Base-by-base conservation (phyloP, 2,888 invertebrate species). In the Troides helena region DNA sequence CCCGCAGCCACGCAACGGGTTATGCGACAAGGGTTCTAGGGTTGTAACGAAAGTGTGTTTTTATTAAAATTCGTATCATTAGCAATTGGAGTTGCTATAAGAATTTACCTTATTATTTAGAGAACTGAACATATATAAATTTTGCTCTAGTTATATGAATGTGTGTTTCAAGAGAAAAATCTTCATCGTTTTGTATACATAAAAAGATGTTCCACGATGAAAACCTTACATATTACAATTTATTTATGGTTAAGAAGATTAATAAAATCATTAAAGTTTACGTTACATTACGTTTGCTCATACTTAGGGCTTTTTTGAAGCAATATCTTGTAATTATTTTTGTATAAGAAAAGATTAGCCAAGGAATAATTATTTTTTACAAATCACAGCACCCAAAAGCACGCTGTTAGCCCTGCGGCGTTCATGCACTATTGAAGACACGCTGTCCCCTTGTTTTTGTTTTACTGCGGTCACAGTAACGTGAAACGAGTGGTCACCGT, bases 401-500 rank as follows among this genome's bases (percentile, higher is more conserved):
- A 25, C n/a, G 69, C 61, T 43, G 61, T 63, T 73, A 86, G 72
- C 88, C 85, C 88, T 86, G 78, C 66, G 76, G 76, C 75, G 80
- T 79, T 87, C 89, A 90, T 89, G 92, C 91, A 90, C 90, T 88
- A 92, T 91, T 89, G 90, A 90, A 89, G 89, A 90, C 89, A 88
- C 81, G 81, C 84, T 88, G 87, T 89, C 82, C 78, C 81, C 81
- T 89, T 90, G 88, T 90, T 92, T 90, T 92, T 90, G 87, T 92
- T 90, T 84, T 78, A 79, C 80, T 90, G 91, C 88, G 92, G 92
- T 92, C 89, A 87, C 83, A 77, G 90, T 88, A 90, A 90, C 84
- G 85, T 82, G 83, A 92, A 84, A 85, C 88, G 85, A 79, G 75
- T 76, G 78, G 71, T 77, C 76, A 69, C 73, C 74, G 75, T 75